A percentile compares a stretch with the other conserved stretches of the same genome.
phyloP scores from a whole-genome alignment of 2,113 vertebrate species.

The Pluvianellus socialis region DNA sequence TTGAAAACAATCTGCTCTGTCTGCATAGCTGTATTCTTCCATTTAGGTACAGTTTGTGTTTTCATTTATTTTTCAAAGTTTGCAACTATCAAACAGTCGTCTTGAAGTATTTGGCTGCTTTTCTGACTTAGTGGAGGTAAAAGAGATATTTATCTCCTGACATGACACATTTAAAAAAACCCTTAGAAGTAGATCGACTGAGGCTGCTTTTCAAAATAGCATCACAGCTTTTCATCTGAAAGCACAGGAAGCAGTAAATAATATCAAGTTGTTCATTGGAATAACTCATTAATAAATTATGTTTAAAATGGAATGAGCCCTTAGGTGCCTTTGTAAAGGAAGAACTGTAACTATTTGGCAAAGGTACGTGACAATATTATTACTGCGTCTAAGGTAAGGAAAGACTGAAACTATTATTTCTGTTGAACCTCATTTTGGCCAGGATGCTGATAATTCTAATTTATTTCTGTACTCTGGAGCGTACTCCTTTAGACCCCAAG shows the following conservation, averaged over 20 bases:
- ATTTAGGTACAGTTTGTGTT: not conserved
- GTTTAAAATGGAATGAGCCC: not conserved
- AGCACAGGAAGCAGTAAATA: not conserved
- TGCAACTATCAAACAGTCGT: not conserved
- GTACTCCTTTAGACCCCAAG: not conserved
- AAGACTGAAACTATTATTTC: not conserved
- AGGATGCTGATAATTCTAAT: not conserved
- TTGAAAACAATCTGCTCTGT: not conserved
- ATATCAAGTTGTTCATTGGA: not conserved
- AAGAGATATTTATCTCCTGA: not conserved
- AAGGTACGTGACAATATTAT: not conserved
- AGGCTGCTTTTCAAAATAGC: not conserved
- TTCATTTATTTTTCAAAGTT: slow-evolving; percentile 7
- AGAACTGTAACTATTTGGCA: not conserved
- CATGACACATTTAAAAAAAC: not conserved
- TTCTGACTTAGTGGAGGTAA: not conserved
- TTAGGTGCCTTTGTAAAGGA: not conserved
- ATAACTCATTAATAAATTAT: not conserved
- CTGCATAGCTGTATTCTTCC: not conserved
- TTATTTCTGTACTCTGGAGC: not conserved
- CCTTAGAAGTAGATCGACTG: not conserved
- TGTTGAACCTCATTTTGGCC: not conserved
- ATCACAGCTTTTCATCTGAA: not conserved
- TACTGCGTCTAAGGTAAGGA: not conserved
- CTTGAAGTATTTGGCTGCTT: not conserved